Evolutionary conservation across 1,140 invertebrate genomes (phyloP), one percentile per base, ranked within the genome.

Genomic region (Hylaeus volcanicus): DNA sequence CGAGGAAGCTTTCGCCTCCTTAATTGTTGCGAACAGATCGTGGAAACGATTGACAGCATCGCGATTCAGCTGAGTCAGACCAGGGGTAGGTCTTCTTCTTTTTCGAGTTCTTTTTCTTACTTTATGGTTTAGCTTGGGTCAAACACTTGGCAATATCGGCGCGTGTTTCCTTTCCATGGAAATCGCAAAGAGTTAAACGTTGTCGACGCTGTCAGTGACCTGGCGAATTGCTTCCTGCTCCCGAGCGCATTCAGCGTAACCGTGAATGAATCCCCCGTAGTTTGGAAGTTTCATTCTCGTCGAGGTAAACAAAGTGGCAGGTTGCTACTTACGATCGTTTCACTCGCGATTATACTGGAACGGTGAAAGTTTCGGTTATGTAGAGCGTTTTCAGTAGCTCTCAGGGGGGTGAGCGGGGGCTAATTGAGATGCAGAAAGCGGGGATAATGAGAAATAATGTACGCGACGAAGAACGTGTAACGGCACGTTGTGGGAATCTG

Each of bases 341-440:
- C 43, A 74, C 45, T 73, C 26, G 56, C 71, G 58, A 60, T 63
- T 74, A 63, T 9, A 43, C 5, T 45, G 58, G 45, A 74, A n/a
- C 37, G 45, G 60, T 53, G 73, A 74, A 61, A 74, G 73, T 74
- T 12, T 45, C 37, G 45, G 64, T 61, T 74, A 73, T 26, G 60
- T 15, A 14, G 0, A 11, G 39, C 41, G 14, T 64, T 3, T 53
- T 4, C 11, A 6, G 12, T 2, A 9, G 60, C 3, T 14, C 11
- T 1, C 26, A 26, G 26, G 26, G 26, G 26, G 15, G 3, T 1
- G 41, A 61, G 14, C 37, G 15, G 11, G 60, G 8, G n/a, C 26
- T 74, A 74, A 73, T 73, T 39, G 58, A 45, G n/a, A 48, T 15
- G 8, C 8, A 15, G 58, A 43, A 48, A 48, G 14, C 5, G n/a